Evolutionary conservation across 2,113 vertebrate genomes (phyloP).

Genomic region (Oreochromis aureus): DNA sequence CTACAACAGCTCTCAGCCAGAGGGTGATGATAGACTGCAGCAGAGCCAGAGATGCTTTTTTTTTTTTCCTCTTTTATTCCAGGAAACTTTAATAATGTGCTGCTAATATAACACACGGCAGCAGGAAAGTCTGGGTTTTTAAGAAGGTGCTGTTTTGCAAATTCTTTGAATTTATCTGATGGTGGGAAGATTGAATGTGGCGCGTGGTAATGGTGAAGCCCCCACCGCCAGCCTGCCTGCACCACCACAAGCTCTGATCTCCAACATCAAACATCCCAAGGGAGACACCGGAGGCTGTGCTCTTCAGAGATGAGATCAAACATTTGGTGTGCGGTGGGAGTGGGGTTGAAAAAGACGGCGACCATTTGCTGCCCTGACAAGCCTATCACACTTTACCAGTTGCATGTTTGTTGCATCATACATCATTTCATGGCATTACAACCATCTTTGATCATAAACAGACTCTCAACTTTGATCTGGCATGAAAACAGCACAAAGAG

Average conservation of each 20-base stretch:
- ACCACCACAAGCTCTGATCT: conserved; percentile 54
- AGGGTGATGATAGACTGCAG: conserved; percentile 35
- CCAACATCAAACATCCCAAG: conserved; percentile 61
- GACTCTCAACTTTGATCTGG: conserved; percentile 17
- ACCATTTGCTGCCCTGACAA: conserved; percentile 48
- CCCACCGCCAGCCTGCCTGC: conserved; percentile 22
- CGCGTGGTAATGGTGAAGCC: conserved; percentile 9
- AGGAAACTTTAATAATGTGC: conserved; percentile 33
- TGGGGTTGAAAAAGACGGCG: conserved; percentile 9
- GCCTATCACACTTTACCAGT: conserved; percentile 29
- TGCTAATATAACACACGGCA: conserved; percentile 24
- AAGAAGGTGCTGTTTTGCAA: conserved; percentile 16
- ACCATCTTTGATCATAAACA: conserved; percentile 50
- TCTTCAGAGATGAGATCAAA: conserved; percentile 58
- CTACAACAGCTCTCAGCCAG: conserved; percentile 4
- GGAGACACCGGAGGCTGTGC: conserved; percentile 21
- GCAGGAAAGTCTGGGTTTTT: conserved; percentile 4
- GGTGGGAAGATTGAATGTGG: conserved; percentile 35
- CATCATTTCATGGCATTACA: conserved; percentile 13
- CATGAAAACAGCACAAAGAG: background rate
- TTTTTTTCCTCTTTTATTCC: background rate
- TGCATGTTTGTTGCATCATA: conserved; percentile 58
- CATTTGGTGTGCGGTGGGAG: background rate
- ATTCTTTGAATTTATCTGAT: conserved; percentile 62
- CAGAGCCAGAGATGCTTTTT: background rate